Conservation (phyloP, 1,140 invertebrate genomes). For the Drosophila nigromelanica region DNA sequence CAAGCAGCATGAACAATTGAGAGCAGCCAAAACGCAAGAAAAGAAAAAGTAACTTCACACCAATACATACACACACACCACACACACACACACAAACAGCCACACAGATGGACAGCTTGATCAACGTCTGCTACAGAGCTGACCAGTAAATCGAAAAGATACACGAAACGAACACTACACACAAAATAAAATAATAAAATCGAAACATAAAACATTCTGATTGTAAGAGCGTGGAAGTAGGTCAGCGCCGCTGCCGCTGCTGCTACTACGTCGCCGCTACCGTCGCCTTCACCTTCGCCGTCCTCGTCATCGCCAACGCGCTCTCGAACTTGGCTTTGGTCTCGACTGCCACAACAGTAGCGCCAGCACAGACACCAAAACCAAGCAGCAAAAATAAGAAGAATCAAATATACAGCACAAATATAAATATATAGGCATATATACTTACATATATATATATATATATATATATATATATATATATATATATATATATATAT, state of each 20-base stretch:
- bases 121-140: slow-evolving; percentile 33
- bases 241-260: slow-evolving; percentile 56
- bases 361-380: slow-evolving; percentile 49
- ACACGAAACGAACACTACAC: slow-evolving; percentile 72
- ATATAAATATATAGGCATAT: slow-evolving; percentile 9
- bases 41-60: slow-evolving; percentile 81
- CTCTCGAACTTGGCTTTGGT: slow-evolving; percentile 68
- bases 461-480: slow-evolving; percentile 13
- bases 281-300: slow-evolving; percentile 15
- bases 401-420: slow-evolving; percentile 29
- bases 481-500: not conserved
- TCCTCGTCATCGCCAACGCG: slow-evolving; percentile 61
- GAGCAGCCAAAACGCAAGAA: slow-evolving; percentile 72
- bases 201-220: slow-evolving; percentile 84
- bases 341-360: slow-evolving; percentile 42
- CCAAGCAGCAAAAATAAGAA: slow-evolving; percentile 54
- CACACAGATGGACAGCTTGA: slow-evolving; percentile 18
- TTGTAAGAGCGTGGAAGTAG: slow-evolving; percentile 78
- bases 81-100: slow-evolving; percentile 13
- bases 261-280: slow-evolving; percentile 14
- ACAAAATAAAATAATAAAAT: slow-evolving; percentile 83
- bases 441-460: not conserved
- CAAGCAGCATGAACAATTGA: slow-evolving; percentile 68
- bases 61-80: slow-evolving; percentile 22
- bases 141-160: slow-evolving; percentile 74